phyloP scores from a whole-genome alignment of 2,113 vertebrate species.

The Microcebus lehilahytsara region DNA sequence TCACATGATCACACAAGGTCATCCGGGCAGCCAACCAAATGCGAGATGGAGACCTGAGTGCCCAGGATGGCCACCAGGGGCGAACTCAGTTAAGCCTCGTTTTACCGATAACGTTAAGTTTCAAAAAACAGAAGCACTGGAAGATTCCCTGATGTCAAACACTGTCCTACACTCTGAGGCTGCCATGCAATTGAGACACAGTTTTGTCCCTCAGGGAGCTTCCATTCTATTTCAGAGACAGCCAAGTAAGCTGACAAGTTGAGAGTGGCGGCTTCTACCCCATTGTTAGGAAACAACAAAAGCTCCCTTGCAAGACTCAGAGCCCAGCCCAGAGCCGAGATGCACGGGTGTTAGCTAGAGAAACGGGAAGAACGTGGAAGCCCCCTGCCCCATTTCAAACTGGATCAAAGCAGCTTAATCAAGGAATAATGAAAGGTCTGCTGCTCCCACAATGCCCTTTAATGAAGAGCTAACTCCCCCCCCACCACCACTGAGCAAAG shows the following conservation, averaged over 20 bases:
- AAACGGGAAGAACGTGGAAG: fast-evolving
- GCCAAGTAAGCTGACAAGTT: not conserved
- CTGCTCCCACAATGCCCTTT: not conserved
- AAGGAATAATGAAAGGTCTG: not conserved
- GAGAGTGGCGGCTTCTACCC: not conserved
- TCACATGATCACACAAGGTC: not conserved
- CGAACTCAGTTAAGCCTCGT: not conserved
- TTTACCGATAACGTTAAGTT: not conserved
- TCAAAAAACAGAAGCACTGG: not conserved
- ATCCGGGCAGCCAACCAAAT: not conserved
- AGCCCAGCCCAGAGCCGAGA: not conserved
- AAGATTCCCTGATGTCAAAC: not conserved
- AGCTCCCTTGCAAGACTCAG: not conserved
- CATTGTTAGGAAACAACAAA: not conserved
- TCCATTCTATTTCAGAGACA: not conserved
- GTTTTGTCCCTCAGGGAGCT: not conserved
- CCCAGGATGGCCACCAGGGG: not conserved
- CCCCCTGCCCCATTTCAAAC: not conserved
- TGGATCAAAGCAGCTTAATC: not conserved
- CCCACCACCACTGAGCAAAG: not conserved
- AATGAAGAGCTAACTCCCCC: not conserved
- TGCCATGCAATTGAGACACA: not conserved
- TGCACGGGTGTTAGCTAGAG: not conserved
- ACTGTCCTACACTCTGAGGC: too few relatives aligned
- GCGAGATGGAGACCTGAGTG: too few relatives aligned